Base-by-base conservation (phyloP, 2,888 invertebrate species). In the Meliscaeva auricollis region DNA sequence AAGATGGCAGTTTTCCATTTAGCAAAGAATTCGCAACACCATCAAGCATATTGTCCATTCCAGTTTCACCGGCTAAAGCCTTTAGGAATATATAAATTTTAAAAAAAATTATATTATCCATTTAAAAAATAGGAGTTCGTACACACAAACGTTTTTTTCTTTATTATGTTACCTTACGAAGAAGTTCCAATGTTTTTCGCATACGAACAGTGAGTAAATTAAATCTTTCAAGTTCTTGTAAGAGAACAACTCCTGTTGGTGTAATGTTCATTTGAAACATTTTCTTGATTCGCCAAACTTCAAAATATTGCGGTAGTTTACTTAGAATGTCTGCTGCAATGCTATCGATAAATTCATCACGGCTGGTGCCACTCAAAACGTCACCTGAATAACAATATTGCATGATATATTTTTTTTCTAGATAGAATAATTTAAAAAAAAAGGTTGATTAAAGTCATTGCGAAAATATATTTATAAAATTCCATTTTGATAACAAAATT, bases 21-120 rank as follows among this genome's bases (percentile, higher is more conserved):
- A 95, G 97, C 88, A 98, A 93, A 11, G 96, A 95, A 90, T 94
- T 94, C 0, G 97, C 95, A 32, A 98, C 95, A 90, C 96, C 96
- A 91, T 98, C 98, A 81, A 98, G 92, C 52, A 95, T 93, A 20
- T 94, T 94, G 91, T 98, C 97, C 97, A 98, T 97, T 62, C 98
- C 97, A 88, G 98, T 97, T 93, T 98, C 97, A 38, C 98, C 98
- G 3, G 96, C 96, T 75, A 98, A 93, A 0, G 98, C 98, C 94
- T 95, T 89, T 2, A 88, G 17, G 9, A 9, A 41, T n/a, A 64
- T 8, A 11, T 8, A 5, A 38, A 38, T 38, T 8, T 32, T 32
- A 32, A 32, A 7, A 6, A 32, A 32, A 32, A 32, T 32, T 6
- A 32, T 38, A 38, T 8, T 38, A 38, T 9, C 2, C 11, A 9